Conservation (phyloP, 1,140 invertebrate species). For the Triops cancriformis region DNA sequence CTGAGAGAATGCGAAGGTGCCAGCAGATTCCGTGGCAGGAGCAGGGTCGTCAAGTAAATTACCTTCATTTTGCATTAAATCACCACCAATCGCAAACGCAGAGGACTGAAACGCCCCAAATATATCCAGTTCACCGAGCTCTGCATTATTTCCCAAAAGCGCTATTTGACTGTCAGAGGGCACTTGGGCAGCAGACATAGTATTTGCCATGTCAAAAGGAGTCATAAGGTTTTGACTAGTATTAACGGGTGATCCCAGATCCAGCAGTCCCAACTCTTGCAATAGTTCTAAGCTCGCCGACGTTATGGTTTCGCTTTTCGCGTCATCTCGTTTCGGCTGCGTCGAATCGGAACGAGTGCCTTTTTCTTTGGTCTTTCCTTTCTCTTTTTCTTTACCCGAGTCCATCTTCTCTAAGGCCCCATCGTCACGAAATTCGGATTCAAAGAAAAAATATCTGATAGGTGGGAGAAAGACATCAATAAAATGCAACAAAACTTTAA, state of each 20-base stretch:
- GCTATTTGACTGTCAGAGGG: too few species aligned
- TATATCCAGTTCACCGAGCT: neutral
- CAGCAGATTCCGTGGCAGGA: neutral
- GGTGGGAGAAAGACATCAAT: neutral
- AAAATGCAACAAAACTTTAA: neutral
- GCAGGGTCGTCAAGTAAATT: neutral
- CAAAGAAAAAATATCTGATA: conserved; percentile 25
- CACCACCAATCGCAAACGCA: neutral
- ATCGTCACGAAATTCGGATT: conserved; percentile 26
- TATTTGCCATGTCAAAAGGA: neutral
- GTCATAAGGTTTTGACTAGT: neutral
- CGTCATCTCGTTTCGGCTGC: neutral
- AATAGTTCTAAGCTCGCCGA: neutral
- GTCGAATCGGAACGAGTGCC: neutral
- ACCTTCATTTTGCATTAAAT: neutral
- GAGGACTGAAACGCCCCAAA: neutral
- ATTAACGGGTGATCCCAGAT: neutral
- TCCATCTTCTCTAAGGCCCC: neutral
- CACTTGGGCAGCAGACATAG: too few species aligned
- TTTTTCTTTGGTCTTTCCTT: neutral
- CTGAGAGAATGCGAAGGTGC: neutral
- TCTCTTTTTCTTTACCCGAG: neutral
- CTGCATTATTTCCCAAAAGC: neutral
- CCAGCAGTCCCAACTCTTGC: neutral
- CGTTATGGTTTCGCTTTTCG: neutral